These are phyloP conservation scores for Reticulitermes speratus DNA, from an alignment of 1,140 invertebrate genomes.

Conservation along the genomic window DNA sequence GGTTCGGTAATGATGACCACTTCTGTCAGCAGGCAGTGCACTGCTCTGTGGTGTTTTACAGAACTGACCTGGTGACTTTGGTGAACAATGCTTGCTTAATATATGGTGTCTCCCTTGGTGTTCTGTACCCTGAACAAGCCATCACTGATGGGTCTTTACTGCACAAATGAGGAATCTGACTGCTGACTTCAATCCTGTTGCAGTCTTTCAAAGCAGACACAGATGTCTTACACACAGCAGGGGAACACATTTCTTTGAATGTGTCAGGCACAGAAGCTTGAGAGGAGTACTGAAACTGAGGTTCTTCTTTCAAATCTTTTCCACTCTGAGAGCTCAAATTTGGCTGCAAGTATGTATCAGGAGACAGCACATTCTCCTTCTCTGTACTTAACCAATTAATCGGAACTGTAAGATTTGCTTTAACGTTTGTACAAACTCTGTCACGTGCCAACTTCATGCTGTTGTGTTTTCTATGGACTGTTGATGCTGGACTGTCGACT, in stretches of 20 bases:
- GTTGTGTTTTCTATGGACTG: neutral
- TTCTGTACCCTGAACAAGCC: neutral
- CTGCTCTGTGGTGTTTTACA: conserved; percentile 10
- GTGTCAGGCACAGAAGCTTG: neutral
- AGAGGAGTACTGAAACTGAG: no score
- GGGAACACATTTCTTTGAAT: conserved; percentile 32
- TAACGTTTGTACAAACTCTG: neutral
- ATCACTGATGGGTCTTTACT: neutral
- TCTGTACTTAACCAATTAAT: neutral
- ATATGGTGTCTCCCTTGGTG: neutral
- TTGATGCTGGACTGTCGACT: neutral
- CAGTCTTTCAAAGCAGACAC: conserved; percentile 34
- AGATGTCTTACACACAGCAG: conserved; percentile 19
- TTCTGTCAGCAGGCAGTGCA: neutral
- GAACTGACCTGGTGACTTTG: conserved; percentile 15
- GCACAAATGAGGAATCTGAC: neutral
- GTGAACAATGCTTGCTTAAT: conserved; percentile 27
- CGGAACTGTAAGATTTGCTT: conserved; percentile 6
- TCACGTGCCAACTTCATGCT: neutral
- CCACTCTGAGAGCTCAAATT: no score
- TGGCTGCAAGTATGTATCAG: neutral
- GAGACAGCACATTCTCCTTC: conserved; percentile 23
- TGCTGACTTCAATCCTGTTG: conserved; percentile 27
- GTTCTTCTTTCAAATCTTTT: no score
- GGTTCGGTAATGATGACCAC: neutral